Evolutionary conservation across 2,888 invertebrate species (phyloP).

Genomic region (Leucozona laternaria): DNA sequence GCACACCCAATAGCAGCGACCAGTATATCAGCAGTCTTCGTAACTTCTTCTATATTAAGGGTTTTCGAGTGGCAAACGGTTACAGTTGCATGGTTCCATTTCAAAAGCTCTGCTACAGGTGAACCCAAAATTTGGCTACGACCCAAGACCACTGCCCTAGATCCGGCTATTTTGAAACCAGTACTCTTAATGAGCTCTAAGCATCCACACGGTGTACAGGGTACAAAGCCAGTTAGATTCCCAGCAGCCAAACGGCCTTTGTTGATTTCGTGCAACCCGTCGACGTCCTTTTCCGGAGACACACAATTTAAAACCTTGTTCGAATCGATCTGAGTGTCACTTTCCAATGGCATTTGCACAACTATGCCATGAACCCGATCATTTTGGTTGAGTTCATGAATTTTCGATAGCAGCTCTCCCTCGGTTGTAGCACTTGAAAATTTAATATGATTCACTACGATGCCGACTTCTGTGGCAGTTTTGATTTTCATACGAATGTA

Average conservation of each 20-base stretch:
- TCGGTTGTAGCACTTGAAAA: slow-evolving; percentile 93
- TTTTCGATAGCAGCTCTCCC: slow-evolving; percentile 85
- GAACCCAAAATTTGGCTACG: slow-evolving; percentile 99
- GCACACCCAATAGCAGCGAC: slow-evolving; percentile 97
- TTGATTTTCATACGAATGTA: slow-evolving; percentile 98
- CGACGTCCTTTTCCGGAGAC: slow-evolving; percentile 95
- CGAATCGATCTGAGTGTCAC: slow-evolving; percentile 91
- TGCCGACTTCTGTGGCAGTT: slow-evolving; percentile 95
- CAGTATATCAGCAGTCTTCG: slow-evolving; percentile 94
- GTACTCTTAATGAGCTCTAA: slow-evolving; percentile 91
- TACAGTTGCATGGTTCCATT: slow-evolving; percentile 98
- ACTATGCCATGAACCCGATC: slow-evolving; percentile 96
- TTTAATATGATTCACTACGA: slow-evolving; percentile 91
- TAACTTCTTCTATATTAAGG: slow-evolving; percentile 89
- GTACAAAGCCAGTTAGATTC: slow-evolving; percentile 94
- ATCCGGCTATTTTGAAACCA: slow-evolving; percentile 91
- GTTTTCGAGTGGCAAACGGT: slow-evolving; percentile 99
- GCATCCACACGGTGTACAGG: slow-evolving; percentile 98
- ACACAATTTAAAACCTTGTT: slow-evolving; percentile 95
- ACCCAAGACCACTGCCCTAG: slow-evolving; percentile 96
- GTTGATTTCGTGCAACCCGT: slow-evolving; percentile 96
- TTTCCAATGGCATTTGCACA: slow-evolving; percentile 97
- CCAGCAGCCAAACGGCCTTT: slow-evolving; percentile 96
- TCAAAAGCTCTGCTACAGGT: slow-evolving; percentile 95
- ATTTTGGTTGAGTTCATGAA: slow-evolving; percentile 89